Base-by-base conservation (phyloP, 2,113 vertebrate genomes). In the Xiphophorus maculatus region DNA sequence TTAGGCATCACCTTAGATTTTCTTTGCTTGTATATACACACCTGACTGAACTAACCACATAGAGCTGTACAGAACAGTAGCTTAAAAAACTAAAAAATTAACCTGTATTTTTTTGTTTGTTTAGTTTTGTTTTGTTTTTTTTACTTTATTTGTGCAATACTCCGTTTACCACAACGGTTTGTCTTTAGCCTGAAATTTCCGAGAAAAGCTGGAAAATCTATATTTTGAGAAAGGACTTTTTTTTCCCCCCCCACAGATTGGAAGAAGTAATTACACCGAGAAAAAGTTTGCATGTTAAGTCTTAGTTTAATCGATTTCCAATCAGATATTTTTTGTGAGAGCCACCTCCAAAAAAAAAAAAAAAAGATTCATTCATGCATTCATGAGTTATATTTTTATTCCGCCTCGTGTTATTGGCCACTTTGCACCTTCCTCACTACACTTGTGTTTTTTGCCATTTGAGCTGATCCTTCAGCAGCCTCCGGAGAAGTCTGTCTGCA, bases 11-110 rank as follows among this genome's bases (percentile, higher is more conserved):
- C 61, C 30, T 44, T 80, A 84, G 87, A 35, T 85, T 87, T 91
- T 92, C 86, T 74, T 83, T 79, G 66, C 77, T 42, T 88, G 84
- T 93, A 84, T 83, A 84, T 83, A 86, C 88, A 42, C 81, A 42
- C 81, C 88, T 84, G 86, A 88, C 88, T 86, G 80, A 93, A 88
- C 67, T 81, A 91, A 82, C 77, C 80, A 42, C 79, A 69, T 66
- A 19, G 44, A 87, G 54, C 11, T 91, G 84, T 92, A 90, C 88
- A 89, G 79, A 88, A 77, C 82, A 81, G 68, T 74, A 75, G 66
- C 74, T 79, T 67, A 42, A 42, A 63, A 75, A 40, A 40, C 40
- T 3, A 4, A 79, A 79, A 76, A 28, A 19, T 42, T 5, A 76
- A 70, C 27, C 33, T 48, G 0, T 70, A 69, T 87, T 79, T 75